phyloP scores from a whole-genome alignment of 2,113 vertebrate species.

The Rhinogobius similis region DNA sequence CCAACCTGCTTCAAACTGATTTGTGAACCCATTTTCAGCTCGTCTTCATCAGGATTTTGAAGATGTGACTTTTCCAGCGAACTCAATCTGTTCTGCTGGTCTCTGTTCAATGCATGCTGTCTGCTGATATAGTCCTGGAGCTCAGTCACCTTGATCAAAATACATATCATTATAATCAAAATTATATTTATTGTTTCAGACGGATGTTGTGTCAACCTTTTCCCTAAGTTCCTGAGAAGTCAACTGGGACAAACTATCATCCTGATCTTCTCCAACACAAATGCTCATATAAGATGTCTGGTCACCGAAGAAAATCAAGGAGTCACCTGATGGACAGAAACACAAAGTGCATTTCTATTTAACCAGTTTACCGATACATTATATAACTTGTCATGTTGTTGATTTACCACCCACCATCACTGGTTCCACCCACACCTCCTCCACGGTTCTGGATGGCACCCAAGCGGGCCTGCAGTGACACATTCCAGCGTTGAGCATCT shows the following conservation, averaged over 20 bases:
- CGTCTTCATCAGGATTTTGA: conserved; percentile 7
- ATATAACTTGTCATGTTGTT: background rate
- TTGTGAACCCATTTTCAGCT: conserved; percentile 17
- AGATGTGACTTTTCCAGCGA: conserved; percentile 34
- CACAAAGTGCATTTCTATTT: conserved; percentile 18
- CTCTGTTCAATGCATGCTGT: conserved; percentile 78
- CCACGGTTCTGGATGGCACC: conserved; percentile 79
- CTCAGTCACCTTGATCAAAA: conserved; percentile 78
- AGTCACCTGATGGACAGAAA: conserved; percentile 79
- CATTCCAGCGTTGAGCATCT: conserved; percentile 81
- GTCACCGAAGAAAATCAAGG: conserved; percentile 86
- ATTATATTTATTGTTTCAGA: background rate
- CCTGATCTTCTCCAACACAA: conserved; percentile 83
- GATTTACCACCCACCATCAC: conserved; percentile 66
- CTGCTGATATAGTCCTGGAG: conserved; percentile 80
- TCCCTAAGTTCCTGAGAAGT: conserved; percentile 85
- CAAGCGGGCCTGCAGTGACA: conserved; percentile 78
- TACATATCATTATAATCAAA: background rate
- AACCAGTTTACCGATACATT: background rate
- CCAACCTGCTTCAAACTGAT: conserved; percentile 63
- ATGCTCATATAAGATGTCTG: conserved; percentile 98
- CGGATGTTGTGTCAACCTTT: conserved; percentile 74
- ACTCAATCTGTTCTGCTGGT: conserved; percentile 71
- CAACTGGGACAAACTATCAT: conserved; percentile 80
- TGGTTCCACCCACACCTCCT: conserved; percentile 77